Evolutionary conservation across 2,113 vertebrate genomes (phyloP).

Genomic region (Erythrolamprus reginae): DNA sequence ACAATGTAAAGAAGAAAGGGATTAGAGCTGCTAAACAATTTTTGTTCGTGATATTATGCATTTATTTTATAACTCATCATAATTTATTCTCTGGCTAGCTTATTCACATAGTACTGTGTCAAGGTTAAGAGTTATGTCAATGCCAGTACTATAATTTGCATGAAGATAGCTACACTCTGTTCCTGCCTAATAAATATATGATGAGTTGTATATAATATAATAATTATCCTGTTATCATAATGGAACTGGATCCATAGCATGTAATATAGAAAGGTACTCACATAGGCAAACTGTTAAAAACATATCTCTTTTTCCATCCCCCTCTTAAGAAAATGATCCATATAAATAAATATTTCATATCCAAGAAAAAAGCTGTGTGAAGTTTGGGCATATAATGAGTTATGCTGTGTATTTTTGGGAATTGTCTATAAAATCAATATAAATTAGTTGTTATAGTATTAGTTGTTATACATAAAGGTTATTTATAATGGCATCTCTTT

Average conservation of each 20-base stretch:
- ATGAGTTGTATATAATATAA: background rate
- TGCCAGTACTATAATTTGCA: background rate
- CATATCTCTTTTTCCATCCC: background rate
- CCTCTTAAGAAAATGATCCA: background rate
- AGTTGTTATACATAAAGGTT: too few species aligned
- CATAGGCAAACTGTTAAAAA: background rate
- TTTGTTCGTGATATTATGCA: background rate
- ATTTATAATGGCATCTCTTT: background rate
- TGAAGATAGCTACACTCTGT: background rate
- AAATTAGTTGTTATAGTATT: background rate
- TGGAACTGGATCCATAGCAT: background rate
- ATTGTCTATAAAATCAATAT: background rate
- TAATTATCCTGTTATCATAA: background rate
- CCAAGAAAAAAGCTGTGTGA: background rate
- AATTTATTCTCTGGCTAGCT: background rate
- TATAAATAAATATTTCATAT: background rate
- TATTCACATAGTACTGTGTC: background rate
- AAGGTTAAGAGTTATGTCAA: background rate
- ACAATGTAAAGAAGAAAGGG: background rate
- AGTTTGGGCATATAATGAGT: background rate
- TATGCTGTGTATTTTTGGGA: background rate
- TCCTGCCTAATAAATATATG: background rate
- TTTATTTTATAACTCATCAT: background rate
- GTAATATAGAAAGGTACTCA: background rate
- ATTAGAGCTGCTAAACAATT: background rate